Evolutionary conservation across 53 echinoderm and acorn worm genomes (phyloP).

Genomic region (Paelopatides confundens): DNA sequence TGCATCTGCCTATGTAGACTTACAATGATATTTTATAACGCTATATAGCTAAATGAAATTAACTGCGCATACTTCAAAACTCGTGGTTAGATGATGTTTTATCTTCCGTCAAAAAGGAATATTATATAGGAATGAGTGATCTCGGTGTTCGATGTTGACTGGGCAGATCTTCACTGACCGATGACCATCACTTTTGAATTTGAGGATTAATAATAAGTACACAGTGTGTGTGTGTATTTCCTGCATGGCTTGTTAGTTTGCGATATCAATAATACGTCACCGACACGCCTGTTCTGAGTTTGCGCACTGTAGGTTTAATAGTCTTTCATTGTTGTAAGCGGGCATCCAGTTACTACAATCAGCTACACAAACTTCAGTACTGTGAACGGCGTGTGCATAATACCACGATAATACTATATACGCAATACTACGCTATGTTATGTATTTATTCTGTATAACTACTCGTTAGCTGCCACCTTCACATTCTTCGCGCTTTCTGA

Average conservation of each 20-base stretch:
- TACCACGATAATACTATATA: neutral
- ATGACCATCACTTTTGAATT: neutral
- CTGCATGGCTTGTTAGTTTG: neutral
- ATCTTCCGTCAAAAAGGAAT: too few species aligned
- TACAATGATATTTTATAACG: too few species aligned
- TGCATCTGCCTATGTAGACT: too few species aligned
- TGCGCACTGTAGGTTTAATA: neutral
- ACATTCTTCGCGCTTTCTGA: neutral
- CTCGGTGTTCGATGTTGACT: too few species aligned
- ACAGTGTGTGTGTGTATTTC: neutral
- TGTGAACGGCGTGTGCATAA: neutral
- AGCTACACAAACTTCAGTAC: neutral
- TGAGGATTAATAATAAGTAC: neutral
- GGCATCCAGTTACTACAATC: neutral
- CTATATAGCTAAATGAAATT: too few species aligned
- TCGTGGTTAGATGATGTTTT: too few species aligned
- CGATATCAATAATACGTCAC: neutral
- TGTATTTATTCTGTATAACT: too few species aligned
- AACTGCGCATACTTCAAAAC: too few species aligned
- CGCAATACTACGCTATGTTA: too few species aligned
- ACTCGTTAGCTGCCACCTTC: neutral
- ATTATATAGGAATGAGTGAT: too few species aligned
- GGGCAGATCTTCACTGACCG: too few species aligned
- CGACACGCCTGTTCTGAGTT: constrained; percentile 22
- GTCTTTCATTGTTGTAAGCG: constrained; percentile 21